Percentiles rank a stretch among this genome's conserved stretches.
Conservation (phyloP, 2,888 invertebrate genomes). For the Noctua janthe region DNA sequence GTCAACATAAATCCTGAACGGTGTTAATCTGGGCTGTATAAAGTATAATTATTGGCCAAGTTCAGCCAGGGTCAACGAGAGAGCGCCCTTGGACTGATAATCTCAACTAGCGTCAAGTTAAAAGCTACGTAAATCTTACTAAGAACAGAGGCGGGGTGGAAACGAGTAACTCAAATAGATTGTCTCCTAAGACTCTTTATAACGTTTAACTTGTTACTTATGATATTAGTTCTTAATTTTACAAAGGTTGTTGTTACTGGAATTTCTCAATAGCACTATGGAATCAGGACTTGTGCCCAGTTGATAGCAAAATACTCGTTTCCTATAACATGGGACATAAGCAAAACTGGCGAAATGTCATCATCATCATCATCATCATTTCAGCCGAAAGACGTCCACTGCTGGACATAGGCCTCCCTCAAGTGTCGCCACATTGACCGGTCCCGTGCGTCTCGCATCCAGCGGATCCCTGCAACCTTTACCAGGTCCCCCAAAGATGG, state of each 20-base stretch:
- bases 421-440: too few relatives aligned
- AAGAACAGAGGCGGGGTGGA: conserved; percentile 63
- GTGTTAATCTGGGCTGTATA: conserved; percentile 35
- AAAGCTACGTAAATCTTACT: conserved; percentile 80
- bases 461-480: too few relatives aligned
- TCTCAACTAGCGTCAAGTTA: conserved; percentile 80
- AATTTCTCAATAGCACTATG: background rate
- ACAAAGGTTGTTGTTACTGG: background rate
- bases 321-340: background rate
- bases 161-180: conserved; percentile 49
- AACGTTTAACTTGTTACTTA: conserved; percentile 36
- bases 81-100: conserved; percentile 78
- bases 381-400: too few relatives aligned
- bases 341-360: background rate
- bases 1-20: conserved; percentile 41
- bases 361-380: too few relatives aligned
- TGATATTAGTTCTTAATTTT: conserved; percentile 18
- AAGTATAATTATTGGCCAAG: conserved; percentile 57
- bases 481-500: too few relatives aligned
- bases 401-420: too few relatives aligned
- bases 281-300: background rate
- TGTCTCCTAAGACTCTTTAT: conserved; percentile 31
- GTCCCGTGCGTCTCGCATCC: too few relatives aligned
- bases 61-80: conserved; percentile 66
- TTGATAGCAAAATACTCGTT: background rate